phyloP scores from a whole-genome alignment of 2,888 invertebrate genomes.

The Pachydiplax longipennis region DNA sequence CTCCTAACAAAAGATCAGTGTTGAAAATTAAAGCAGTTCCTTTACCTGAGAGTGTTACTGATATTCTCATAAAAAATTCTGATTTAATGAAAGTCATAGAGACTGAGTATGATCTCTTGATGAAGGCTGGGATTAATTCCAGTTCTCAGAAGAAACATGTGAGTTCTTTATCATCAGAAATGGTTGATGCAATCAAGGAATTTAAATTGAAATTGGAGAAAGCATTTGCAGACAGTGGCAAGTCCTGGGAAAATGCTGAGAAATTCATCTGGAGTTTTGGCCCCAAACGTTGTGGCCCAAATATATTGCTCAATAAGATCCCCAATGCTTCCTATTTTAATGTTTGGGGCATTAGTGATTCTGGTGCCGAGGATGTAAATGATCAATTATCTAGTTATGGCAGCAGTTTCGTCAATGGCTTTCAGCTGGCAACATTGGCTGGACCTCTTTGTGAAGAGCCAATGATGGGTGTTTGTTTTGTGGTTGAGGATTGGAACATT shows the following conservation, averaged over 20 bases:
- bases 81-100: conserved; percentile 75
- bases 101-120: not conserved
- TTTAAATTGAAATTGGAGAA: conserved; percentile 66
- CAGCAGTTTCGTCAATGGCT: conserved; percentile 83
- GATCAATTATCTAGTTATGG: conserved; percentile 62
- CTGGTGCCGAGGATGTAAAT: conserved; percentile 53
- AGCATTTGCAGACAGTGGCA: conserved; percentile 68
- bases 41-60: conserved; percentile 74
- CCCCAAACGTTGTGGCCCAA: conserved; percentile 86
- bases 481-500: conserved; percentile 81
- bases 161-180: conserved; percentile 53
- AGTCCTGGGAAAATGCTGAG: conserved; percentile 62
- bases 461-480: conserved; percentile 92
- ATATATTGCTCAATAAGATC: conserved; percentile 85
- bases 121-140: not conserved
- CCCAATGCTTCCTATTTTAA: conserved; percentile 62
- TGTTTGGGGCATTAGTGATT: conserved; percentile 63
- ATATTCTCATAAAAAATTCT: conserved; percentile 73
- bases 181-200: conserved; percentile 56
- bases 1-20: conserved; percentile 74
- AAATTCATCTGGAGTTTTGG: conserved; percentile 91
- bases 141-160: not conserved
- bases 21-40: conserved; percentile 81
- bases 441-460: conserved; percentile 98
- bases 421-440: conserved; percentile 83